These are phyloP conservation scores for Liopterus haemorrhoidalis DNA, from an alignment of 2,888 invertebrate genomes.

Conservation along the genomic window DNA sequence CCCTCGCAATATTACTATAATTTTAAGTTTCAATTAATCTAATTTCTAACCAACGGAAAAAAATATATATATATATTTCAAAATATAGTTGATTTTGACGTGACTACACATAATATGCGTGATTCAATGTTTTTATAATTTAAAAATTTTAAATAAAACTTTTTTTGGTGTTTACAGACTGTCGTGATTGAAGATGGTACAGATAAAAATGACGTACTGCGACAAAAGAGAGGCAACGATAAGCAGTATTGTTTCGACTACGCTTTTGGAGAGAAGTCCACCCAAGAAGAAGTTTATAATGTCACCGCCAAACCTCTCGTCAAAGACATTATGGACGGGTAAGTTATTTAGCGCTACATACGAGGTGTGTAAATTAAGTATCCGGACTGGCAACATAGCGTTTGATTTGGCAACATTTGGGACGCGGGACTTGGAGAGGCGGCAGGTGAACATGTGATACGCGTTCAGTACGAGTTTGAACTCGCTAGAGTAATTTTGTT, in stretches of 20 bases:
- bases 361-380: neutral
- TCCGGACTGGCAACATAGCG: neutral
- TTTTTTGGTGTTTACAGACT: slow-evolving; percentile 48
- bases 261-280: slow-evolving; percentile 80
- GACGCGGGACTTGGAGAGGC: no score
- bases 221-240: slow-evolving; percentile 67
- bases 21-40: neutral
- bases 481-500: no score
- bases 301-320: slow-evolving; percentile 81
- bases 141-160: slow-evolving; percentile 4
- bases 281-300: slow-evolving; percentile 84
- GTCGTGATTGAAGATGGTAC: slow-evolving; percentile 63
- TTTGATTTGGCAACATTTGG: neutral
- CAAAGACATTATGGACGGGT: slow-evolving; percentile 67
- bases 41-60: neutral
- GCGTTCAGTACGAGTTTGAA: no score
- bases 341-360: slow-evolving; percentile 27
- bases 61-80: neutral
- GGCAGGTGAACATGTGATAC: no score
- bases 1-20: neutral
- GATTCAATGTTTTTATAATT: slow-evolving; percentile 6
- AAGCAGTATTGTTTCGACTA: slow-evolving; percentile 85
- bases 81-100: neutral
- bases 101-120: neutral
- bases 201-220: slow-evolving; percentile 54